phyloP scores from a whole-genome alignment of 2,113 vertebrate genomes.

The Lamprotornis superbus region DNA sequence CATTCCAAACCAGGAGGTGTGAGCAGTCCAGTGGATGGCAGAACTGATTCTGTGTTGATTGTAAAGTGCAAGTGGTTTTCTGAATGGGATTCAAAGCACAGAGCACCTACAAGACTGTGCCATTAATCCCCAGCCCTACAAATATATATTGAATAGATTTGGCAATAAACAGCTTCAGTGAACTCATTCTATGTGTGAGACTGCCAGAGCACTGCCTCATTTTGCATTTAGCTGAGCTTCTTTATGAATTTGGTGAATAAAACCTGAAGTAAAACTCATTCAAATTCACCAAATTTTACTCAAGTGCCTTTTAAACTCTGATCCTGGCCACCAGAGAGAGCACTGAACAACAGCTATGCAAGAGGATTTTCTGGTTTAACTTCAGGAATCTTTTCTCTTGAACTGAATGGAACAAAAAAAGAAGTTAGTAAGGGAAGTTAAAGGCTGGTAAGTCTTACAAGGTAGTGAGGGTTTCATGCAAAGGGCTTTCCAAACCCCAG shows the following conservation, averaged over 20 bases:
- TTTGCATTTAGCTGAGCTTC: not conserved
- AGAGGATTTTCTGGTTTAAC: not conserved
- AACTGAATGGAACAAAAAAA: not conserved
- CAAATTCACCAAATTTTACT: not conserved
- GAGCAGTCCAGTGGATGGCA: not conserved
- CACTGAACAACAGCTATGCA: not conserved
- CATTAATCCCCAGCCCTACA: not conserved
- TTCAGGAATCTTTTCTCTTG: not conserved
- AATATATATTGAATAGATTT: not conserved
- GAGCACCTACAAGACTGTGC: not conserved
- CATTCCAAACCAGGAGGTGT: not conserved
- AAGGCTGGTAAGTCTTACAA: not conserved
- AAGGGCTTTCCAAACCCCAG: slow-evolving; percentile 14
- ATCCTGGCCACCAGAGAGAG: not conserved
- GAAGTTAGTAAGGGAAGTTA: not conserved
- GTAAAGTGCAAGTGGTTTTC: not conserved
- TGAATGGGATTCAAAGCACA: not conserved
- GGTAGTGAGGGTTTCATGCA: not conserved
- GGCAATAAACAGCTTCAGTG: not conserved
- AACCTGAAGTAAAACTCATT: not conserved
- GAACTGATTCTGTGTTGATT: not conserved
- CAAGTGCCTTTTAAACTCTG: not conserved
- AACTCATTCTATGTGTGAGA: not conserved
- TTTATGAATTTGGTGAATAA: not conserved
- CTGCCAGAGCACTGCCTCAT: slow-evolving; percentile 1